A percentile compares a stretch with the other conserved stretches of the same genome.
Evolutionary conservation across 2,113 vertebrate species (phyloP).

Genomic region (Mustela lutreola): DNA sequence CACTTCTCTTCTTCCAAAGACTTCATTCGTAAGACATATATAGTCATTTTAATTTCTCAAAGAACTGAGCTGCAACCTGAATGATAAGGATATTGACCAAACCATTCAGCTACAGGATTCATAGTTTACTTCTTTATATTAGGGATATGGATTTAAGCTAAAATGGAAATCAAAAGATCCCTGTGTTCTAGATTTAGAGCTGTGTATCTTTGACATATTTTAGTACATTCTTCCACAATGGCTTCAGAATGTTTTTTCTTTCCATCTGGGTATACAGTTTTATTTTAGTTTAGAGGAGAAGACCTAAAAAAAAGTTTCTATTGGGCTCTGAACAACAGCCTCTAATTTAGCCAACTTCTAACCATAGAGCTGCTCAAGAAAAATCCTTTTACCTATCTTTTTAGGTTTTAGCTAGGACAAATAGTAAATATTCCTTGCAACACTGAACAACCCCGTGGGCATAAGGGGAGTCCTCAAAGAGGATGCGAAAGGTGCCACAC

Average conservation of each 20-base stretch:
- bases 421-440: background rate
- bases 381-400: background rate
- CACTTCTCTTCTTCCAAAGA: background rate
- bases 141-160: background rate
- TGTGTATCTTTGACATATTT: background rate
- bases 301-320: background rate
- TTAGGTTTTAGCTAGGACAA: background rate
- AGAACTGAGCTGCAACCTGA: background rate
- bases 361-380: background rate
- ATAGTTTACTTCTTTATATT: background rate
- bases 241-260: conserved; percentile 11
- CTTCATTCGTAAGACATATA: background rate
- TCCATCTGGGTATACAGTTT: background rate
- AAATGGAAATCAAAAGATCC: background rate
- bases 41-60: background rate
- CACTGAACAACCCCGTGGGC: background rate
- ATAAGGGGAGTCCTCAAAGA: background rate
- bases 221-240: background rate
- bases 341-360: background rate
- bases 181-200: background rate
- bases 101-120: background rate
- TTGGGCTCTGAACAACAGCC: background rate
- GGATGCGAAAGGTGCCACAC: too few species aligned
- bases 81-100: background rate
- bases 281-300: background rate